Evolutionary conservation across 1,140 invertebrate genomes (phyloP).

Genomic region (Cydia splendana): DNA sequence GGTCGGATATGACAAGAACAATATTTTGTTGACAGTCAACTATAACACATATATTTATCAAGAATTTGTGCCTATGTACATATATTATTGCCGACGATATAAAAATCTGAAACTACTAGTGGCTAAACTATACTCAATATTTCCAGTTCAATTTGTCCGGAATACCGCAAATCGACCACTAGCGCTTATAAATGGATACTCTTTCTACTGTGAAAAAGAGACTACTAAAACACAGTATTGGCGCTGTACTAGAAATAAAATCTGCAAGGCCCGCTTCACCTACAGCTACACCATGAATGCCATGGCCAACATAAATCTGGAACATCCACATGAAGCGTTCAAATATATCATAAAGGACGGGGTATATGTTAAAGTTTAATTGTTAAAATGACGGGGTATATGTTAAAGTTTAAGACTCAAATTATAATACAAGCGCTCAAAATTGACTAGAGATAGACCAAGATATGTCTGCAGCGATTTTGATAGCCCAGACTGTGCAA

Average conservation of each 20-base stretch:
- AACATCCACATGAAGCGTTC: neutral
- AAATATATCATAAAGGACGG: neutral
- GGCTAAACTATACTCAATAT: neutral
- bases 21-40: no score
- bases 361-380: neutral
- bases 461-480: no score
- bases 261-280: conserved; percentile 1
- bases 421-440: no score
- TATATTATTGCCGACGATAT: no score
- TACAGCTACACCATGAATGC: neutral
- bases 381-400: neutral
- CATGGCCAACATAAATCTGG: neutral
- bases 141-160: neutral
- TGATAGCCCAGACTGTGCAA: no score
- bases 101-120: no score
- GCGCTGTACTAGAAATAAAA: neutral
- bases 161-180: neutral
- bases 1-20: no score
- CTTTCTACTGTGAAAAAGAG: conserved; percentile 37
- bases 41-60: no score
- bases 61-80: no score
- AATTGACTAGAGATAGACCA: no score
- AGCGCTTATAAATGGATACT: conserved; percentile 42
- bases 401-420: neutral
- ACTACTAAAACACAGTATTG: conserved; percentile 9